Conservation (phyloP, 30 jellyfish, hydroid and myxozoan species). For the Phacellophora camtschatica region DNA sequence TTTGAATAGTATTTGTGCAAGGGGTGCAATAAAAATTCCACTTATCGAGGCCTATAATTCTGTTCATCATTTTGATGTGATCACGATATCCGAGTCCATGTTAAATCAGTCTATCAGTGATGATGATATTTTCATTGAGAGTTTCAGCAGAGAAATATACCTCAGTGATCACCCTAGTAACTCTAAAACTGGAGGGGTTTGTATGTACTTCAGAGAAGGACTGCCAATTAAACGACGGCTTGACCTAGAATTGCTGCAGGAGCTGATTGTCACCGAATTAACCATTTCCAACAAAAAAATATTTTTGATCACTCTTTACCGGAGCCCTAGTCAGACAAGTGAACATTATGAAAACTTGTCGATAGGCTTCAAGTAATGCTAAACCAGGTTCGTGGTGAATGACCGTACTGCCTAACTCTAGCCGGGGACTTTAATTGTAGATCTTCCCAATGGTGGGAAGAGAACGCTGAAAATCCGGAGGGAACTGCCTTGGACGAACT, state of each 20-base stretch:
- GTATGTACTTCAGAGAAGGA: too few species aligned
- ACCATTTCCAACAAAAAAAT: conserved; percentile 38
- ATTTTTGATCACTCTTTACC: conserved; percentile 49
- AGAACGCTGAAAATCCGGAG: conserved; percentile 28
- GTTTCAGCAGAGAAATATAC: conserved; percentile 27
- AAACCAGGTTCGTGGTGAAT: conserved; percentile 47
- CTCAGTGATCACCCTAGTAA: conserved; percentile 50
- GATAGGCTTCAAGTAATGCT: conserved; percentile 45
- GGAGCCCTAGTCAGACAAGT: conserved; percentile 49
- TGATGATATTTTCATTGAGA: background rate
- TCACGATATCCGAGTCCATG: too few species aligned
- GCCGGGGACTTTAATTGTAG: conserved; percentile 31
- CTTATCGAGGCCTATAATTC: too few species aligned
- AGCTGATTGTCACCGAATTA: conserved; percentile 34
- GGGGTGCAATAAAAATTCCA: too few species aligned
- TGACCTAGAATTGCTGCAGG: conserved; percentile 50
- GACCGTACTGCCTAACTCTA: conserved; percentile 53
- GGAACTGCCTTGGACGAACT: conserved; percentile 44
- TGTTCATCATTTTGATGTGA: too few species aligned
- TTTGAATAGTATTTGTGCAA: too few species aligned
- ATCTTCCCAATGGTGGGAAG: conserved; percentile 52
- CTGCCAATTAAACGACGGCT: conserved; percentile 27
- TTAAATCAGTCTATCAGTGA: background rate
- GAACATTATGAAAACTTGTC: conserved; percentile 34
- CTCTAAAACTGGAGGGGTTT: conserved; percentile 47